These are phyloP conservation scores for Sternarchorhynchus goeldii DNA, from an alignment of 2,797 vertebrate genomes.

Conservation along the genomic window DNA sequence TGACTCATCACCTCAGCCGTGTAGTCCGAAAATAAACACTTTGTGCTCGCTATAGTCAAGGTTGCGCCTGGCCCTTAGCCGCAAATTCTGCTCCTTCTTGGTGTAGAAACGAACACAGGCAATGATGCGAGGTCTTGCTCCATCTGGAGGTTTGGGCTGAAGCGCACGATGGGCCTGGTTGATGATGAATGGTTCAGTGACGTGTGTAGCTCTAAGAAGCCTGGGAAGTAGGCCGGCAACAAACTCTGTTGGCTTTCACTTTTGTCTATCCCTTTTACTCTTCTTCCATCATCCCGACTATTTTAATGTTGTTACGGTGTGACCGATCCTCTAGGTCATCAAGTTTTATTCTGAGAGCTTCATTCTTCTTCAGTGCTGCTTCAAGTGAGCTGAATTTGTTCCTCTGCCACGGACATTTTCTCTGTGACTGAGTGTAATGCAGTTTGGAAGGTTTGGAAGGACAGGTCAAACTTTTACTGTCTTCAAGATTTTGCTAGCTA, in stretches of 20 bases:
- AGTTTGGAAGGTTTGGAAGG: neutral
- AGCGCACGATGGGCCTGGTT: neutral
- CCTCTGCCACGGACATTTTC: neutral
- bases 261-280: neutral
- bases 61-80: neutral
- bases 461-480: neutral
- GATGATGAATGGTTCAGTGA: no score
- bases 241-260: neutral
- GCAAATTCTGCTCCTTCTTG: conserved; percentile 7
- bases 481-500: neutral
- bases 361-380: neutral
- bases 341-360: neutral
- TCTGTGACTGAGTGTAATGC: neutral
- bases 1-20: neutral
- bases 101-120: conserved; percentile 3
- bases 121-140: neutral
- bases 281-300: neutral
- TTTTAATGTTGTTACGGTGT: conserved; percentile 8
- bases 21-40: conserved; percentile 11
- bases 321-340: neutral
- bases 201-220: neutral
- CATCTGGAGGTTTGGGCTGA: conserved; percentile 9
- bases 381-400: neutral
- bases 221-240: neutral
- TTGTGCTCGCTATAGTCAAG: neutral